Evolutionary conservation across 2,113 vertebrate genomes (phyloP).

Genomic region (Caranx melampygus): DNA sequence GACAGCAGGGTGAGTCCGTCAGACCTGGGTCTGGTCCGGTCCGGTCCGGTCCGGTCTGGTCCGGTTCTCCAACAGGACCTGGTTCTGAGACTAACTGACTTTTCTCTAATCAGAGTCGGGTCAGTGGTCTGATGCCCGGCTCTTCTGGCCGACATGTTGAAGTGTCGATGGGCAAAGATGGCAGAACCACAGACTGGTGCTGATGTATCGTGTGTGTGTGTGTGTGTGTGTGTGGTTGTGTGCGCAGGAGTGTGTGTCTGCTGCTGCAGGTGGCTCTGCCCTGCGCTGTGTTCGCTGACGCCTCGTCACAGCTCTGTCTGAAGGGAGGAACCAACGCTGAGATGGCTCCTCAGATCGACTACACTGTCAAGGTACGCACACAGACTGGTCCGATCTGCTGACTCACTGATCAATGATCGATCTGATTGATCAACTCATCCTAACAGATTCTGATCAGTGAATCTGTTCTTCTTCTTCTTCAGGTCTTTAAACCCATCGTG

Average conservation of each 20-base stretch:
- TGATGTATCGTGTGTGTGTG: too few relatives aligned
- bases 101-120: too few relatives aligned
- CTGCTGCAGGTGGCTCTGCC: slow-evolving; percentile 95
- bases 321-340: slow-evolving; percentile 98
- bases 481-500: slow-evolving; percentile 95
- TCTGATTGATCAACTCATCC: background rate
- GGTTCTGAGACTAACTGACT: too few relatives aligned
- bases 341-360: slow-evolving; percentile 99
- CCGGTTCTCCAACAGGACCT: too few relatives aligned
- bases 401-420: background rate
- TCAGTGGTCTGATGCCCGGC: too few relatives aligned
- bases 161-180: too few relatives aligned
- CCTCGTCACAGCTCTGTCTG: slow-evolving; percentile 88
- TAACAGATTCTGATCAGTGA: too few relatives aligned
- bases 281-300: slow-evolving; percentile 90
- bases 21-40: too few relatives aligned
- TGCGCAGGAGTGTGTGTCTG: slow-evolving; percentile 92
- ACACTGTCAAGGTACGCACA: slow-evolving; percentile 83
- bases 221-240: background rate
- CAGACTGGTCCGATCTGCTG: background rate
- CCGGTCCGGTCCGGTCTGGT: too few relatives aligned
- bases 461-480: slow-evolving; percentile 45
- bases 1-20: slow-evolving; percentile 71
- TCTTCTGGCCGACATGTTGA: too few relatives aligned
- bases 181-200: too few relatives aligned